A percentile compares a stretch with the other conserved stretches of the same genome.
phyloP scores from a whole-genome alignment of 2,113 vertebrate genomes.

The Nibea albiflora region DNA sequence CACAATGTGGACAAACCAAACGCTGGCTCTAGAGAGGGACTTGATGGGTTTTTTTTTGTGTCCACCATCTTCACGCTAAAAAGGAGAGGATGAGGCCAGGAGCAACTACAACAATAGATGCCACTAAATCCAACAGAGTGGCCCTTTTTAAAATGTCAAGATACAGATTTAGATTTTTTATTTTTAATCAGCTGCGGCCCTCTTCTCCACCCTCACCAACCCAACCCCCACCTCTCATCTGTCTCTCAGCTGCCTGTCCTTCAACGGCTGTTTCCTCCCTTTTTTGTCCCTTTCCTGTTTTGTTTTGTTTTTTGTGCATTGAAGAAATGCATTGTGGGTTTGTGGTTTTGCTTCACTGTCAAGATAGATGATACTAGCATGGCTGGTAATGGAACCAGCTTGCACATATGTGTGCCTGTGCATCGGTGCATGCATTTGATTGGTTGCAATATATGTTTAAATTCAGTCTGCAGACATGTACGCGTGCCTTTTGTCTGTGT shows the following conservation, averaged over 20 bases:
- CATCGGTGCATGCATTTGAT: constrained; percentile 20
- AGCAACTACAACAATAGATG: too few relatives aligned
- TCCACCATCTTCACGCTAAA: too few relatives aligned
- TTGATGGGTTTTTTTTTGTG: too few relatives aligned
- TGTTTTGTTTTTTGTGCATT: constrained; percentile 36
- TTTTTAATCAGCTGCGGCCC: not conserved
- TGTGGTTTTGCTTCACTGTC: constrained; percentile 72
- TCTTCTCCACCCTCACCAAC: constrained; percentile 16
- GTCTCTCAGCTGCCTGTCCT: constrained; percentile 28
- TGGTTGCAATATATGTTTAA: constrained; percentile 37
- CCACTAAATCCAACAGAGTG: too few relatives aligned
- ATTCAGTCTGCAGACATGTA: constrained; percentile 33
- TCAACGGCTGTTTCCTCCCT: constrained; percentile 51
- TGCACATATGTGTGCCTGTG: constrained; percentile 28
- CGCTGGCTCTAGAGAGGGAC: too few relatives aligned
- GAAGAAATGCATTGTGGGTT: constrained; percentile 68
- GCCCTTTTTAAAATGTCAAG: constrained; percentile 8
- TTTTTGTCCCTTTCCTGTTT: constrained; percentile 53
- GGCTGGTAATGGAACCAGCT: constrained; percentile 64
- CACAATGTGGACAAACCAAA: too few relatives aligned
- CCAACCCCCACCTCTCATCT: constrained; percentile 38
- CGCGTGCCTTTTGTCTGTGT: constrained; percentile 6
- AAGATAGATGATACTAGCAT: constrained; percentile 67
- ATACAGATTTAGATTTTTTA: not conserved
- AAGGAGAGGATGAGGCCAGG: too few relatives aligned